Evolutionary conservation across 1,140 invertebrate genomes (phyloP), one percentile per base, ranked within the genome.

Genomic region (Littorina saxatilis): DNA sequence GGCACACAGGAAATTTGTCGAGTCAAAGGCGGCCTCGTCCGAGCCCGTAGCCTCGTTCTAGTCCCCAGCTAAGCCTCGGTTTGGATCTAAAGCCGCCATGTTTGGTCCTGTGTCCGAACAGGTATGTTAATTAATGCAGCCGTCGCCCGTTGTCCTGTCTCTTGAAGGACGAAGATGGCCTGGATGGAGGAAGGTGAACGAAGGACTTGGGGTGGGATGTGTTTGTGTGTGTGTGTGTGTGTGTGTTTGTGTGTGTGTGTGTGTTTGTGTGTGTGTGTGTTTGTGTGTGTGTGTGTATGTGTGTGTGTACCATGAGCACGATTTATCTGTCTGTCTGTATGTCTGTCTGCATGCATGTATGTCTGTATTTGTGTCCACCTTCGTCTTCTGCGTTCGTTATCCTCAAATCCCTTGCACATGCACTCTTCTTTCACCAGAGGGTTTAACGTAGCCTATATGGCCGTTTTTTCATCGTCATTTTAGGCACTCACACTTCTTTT

Each of bases 61-160:
- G 29, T 9, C 4, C 35, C 35, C 15, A 5, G 11, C 9, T 11
- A 27, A 68, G 63, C 63, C 63, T 68, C 35, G 63, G 20, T 32
- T 35, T 68, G 63, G 63, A 39, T 35, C 32, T 23, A 20, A 68
- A 68, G 37, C 63, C 35, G 63, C 63, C 63, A 39, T 68, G 35
- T 68, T 68, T 29, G 63, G 20, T 13, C 1, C 35, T 39, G 63
- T 37, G 63, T 29, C 20, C 27, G 61, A 66, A 32, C 20, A 66
- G 61, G 61, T 66, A 68, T 37, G 63, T 39, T 68, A 68, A 68
- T 68, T 68, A 68, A 68, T 47, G 43, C 43, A 47, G n/a, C n/a
- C n/a, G n/a, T n/a, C n/a, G n/a, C n/a, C n/a, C n/a, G n/a, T n/a
- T n/a, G n/a, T n/a, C n/a, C n/a, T n/a, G n/a, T n/a, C n/a, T n/a